phyloP scores from a whole-genome alignment of 1,140 invertebrate species.

The Ceratina australensis region DNA sequence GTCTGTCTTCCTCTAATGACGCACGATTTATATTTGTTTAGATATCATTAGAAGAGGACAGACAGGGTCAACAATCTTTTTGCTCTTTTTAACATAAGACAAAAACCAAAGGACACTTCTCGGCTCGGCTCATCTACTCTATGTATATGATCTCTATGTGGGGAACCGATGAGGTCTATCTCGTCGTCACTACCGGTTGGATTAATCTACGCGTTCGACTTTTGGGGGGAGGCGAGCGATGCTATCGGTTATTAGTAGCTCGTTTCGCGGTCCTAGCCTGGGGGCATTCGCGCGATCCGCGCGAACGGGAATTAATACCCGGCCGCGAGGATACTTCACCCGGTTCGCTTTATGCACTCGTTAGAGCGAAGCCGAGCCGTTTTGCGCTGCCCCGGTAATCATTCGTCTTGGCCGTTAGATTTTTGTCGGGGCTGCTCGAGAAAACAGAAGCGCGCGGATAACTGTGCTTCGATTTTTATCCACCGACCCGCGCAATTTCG shows the following conservation, averaged over 20 bases:
- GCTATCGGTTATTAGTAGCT: conserved; percentile 32
- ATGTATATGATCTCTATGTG: no score
- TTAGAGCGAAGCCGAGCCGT: conserved; percentile 5
- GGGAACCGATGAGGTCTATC: not conserved
- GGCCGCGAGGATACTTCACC: conserved; percentile 10
- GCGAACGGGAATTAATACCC: conserved; percentile 47
- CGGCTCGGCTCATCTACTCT: no score
- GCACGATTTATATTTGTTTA: no score
- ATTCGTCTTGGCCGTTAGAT: conserved; percentile 8
- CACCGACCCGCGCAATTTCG: not conserved
- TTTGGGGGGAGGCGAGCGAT: conserved; percentile 8
- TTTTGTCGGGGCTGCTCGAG: not conserved
- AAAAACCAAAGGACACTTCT: no score
- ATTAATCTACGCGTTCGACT: conserved; percentile 20
- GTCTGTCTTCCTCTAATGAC: no score
- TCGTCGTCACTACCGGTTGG: conserved; percentile 19
- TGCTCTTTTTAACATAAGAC: no score
- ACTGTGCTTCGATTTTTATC: conserved; percentile 17
- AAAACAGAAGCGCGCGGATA: conserved; percentile 15
- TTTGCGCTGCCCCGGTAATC: conserved; percentile 16
- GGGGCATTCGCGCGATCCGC: conserved; percentile 20
- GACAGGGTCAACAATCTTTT: no score
- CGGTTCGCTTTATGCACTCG: conserved; percentile 17
- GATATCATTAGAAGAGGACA: no score
- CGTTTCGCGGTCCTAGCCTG: conserved; percentile 21